phyloP scores from a whole-genome alignment of 2,113 vertebrate genomes.

The Stegastes partitus region DNA sequence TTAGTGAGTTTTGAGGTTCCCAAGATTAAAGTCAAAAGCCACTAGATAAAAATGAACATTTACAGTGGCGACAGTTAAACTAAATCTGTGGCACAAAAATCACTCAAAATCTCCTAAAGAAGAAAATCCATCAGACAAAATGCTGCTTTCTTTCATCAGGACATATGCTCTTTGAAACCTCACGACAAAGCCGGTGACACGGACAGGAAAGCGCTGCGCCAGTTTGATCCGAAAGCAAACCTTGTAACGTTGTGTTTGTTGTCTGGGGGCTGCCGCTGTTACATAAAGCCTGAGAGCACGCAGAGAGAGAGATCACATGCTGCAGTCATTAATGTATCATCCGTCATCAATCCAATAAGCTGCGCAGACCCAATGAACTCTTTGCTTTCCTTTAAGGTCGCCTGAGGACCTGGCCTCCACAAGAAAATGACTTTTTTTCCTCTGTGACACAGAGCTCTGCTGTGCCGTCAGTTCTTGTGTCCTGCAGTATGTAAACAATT shows the following conservation, averaged over 20 bases:
- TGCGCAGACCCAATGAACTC: conserved; percentile 34
- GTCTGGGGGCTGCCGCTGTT: conserved; percentile 23
- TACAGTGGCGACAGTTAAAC: too few species aligned
- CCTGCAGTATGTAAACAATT: conserved; percentile 71
- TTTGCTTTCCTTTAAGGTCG: conserved; percentile 54
- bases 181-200: background rate
- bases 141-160: background rate
- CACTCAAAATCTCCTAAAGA: too few species aligned
- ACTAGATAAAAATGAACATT: too few species aligned
- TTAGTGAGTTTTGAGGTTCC: too few species aligned
- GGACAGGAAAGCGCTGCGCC: conserved; percentile 4
- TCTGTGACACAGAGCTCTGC: conserved; percentile 24
- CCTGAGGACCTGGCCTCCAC: conserved; percentile 47
- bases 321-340: conserved; percentile 66
- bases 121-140: background rate
- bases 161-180: conserved; percentile 30
- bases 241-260: conserved; percentile 19
- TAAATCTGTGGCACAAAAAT: too few species aligned
- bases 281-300: conserved; percentile 30
- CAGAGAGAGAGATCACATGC: conserved; percentile 45
- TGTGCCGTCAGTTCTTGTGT: conserved; percentile 50
- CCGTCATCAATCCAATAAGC: conserved; percentile 64
- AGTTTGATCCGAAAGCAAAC: conserved; percentile 25
- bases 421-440: conserved; percentile 27
- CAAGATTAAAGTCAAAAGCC: too few species aligned